A percentile compares a stretch with the other conserved stretches of the same genome.
Evolutionary conservation across 2,797 vertebrate species (phyloP).

Genomic region (Eutrigla gurnardus): DNA sequence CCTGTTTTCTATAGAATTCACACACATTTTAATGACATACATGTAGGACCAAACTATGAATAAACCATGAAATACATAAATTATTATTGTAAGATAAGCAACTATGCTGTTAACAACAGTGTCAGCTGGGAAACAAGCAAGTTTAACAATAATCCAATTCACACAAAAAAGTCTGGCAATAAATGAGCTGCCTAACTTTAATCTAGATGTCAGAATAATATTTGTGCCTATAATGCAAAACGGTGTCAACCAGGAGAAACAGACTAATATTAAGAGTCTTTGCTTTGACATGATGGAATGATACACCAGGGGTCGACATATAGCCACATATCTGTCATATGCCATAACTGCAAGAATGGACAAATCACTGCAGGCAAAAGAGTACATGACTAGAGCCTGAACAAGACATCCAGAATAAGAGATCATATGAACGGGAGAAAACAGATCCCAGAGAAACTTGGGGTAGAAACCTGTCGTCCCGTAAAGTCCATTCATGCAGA

Average conservation of each 20-base stretch:
- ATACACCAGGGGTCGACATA: conserved; percentile 56
- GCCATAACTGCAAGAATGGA: conserved; percentile 58
- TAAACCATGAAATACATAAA: conserved; percentile 18
- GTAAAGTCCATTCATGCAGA: conserved; percentile 60
- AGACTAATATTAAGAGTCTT: conserved; percentile 12
- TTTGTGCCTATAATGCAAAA: conserved; percentile 10
- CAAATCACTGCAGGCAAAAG: conserved; percentile 42
- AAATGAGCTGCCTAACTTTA: conserved; percentile 42
- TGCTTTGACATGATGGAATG: conserved; percentile 59
- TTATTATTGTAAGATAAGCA: conserved; percentile 29
- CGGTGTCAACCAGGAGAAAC: conserved; percentile 34
- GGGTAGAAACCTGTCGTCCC: conserved; percentile 61
- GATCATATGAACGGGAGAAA: conserved; percentile 54
- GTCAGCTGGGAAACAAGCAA: conserved; percentile 48
- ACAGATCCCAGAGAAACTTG: conserved; percentile 61
- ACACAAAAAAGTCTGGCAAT: conserved; percentile 45
- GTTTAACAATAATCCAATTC: conserved; percentile 54
- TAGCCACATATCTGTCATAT: conserved; percentile 66
- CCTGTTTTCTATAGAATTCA: conserved; percentile 46
- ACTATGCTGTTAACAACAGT: background rate
- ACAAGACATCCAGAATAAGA: conserved; percentile 60
- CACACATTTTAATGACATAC: conserved; percentile 50
- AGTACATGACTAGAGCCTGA: conserved; percentile 54
- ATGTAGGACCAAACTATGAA: conserved; percentile 61
- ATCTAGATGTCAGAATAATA: conserved; percentile 32